Base-by-base conservation (phyloP, 2,113 vertebrate genomes). In the Amia ocellicauda region DNA sequence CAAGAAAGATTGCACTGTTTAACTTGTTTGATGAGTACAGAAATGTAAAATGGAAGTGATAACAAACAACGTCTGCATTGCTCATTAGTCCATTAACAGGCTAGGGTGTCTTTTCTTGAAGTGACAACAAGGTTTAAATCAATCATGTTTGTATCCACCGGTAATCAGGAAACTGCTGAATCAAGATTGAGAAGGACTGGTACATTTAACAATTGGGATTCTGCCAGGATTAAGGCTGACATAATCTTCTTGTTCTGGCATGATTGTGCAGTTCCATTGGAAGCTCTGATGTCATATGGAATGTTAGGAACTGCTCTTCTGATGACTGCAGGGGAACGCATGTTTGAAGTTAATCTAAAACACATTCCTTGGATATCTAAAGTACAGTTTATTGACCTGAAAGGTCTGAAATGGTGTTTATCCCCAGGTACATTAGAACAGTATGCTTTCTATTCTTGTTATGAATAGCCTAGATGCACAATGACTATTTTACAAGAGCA, bases 231-330 rank as follows among this genome's bases (percentile, higher is more conserved):
- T 85, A 76, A 77, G 66, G 78, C 77, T 70, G 79, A 79, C 78
- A 80, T 83, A 74, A 84, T 86, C 78, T 76, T 71, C 69, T 67
- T 76, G 74, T 80, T 67, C 78, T 69, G 69, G 78, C 77, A 75
- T 77, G 68, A 42, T 68, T 45, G 52, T 40, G 55, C 49, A 22
- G 69, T 51, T 66, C 67, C 68, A 66, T 80, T 78, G 74, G 53
- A 49, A 62, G 11, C 63, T 27, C 3, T 29, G 47, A 53, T 52
- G 60, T 42, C 64, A 64, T 66, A 7, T n/a, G 47, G 57, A 58
- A 60, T 4, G 51, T 68, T 63, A 69, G 67, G 57, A 76, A 47
- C 13, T 60, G 54, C 66, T 66, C 61, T 61, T 22, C 43, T 63
- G 51, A 42, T 1, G 43, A 52, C 66, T 58, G 47, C 42, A 28